phyloP scores from a whole-genome alignment of 64 coral and sea anemone genomes.

The Platygyra sinensis region DNA sequence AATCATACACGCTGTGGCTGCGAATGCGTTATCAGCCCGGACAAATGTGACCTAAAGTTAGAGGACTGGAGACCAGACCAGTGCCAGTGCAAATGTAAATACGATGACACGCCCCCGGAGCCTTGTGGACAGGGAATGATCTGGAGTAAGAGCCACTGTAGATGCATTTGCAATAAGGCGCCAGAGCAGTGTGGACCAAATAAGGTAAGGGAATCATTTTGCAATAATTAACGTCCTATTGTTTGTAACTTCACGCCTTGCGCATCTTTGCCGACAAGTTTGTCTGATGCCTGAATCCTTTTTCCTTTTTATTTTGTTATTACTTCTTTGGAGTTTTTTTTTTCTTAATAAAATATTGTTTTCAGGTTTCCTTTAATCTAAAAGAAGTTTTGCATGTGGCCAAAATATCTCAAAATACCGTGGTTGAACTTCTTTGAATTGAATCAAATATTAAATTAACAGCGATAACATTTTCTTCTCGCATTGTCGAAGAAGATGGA shows the following conservation, averaged over 20 bases:
- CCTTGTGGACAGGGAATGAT: slow-evolving; percentile 47
- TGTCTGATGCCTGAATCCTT: no score
- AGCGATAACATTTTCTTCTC: no score
- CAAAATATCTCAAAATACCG: no score
- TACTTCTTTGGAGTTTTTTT: no score
- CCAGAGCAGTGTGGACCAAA: slow-evolving; percentile 40
- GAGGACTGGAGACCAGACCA: slow-evolving; percentile 49
- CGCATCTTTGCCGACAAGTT: no score
- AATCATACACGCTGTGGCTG: slow-evolving; percentile 87
- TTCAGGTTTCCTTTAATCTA: no score
- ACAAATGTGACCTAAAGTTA: slow-evolving; percentile 40
- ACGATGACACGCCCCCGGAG: slow-evolving; percentile 17
- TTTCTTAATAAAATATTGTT: no score
- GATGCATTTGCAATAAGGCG: slow-evolving; percentile 56
- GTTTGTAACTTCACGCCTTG: neutral
- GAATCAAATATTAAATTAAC: no score
- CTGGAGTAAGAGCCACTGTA: slow-evolving; percentile 54
- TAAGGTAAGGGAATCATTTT: slow-evolving; percentile 6
- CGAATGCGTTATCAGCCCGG: slow-evolving; percentile 61
- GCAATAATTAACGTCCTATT: neutral
- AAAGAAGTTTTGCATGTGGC: no score
- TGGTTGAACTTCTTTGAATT: no score
- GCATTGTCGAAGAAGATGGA: no score
- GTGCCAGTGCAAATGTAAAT: slow-evolving; percentile 74
- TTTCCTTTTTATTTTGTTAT: no score